A percentile compares a stretch with the other conserved stretches of the same genome.
Conservation (phyloP, 2,113 vertebrate species). For the Pseudorectes ferrugineus region DNA sequence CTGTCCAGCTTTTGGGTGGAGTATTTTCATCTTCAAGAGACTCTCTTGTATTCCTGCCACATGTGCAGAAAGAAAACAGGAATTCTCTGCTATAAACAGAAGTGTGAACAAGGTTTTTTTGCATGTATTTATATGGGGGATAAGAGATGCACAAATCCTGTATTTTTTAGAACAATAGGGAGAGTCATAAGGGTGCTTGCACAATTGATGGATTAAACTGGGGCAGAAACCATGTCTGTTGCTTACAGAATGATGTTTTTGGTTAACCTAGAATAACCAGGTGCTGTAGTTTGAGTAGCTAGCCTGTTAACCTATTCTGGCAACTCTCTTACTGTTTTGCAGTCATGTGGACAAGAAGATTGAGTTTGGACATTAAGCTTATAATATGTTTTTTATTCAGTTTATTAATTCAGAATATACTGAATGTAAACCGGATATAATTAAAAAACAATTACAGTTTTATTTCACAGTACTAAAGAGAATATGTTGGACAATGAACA, state of each 20-base stretch:
- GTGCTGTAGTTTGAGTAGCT: background rate
- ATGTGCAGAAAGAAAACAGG: background rate
- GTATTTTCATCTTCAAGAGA: background rate
- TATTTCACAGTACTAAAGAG: background rate
- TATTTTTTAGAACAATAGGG: background rate
- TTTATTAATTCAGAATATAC: background rate
- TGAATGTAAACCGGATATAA: background rate
- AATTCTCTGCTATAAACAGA: background rate
- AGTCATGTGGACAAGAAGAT: background rate
- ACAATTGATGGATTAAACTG: background rate
- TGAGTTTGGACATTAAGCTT: background rate
- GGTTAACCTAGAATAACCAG: background rate
- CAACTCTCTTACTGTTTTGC: background rate
- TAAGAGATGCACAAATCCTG: background rate
- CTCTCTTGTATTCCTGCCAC: background rate
- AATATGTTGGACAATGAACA: background rate
- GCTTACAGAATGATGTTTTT: background rate
- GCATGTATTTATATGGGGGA: background rate
- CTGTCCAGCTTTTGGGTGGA: background rate
- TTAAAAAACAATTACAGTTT: background rate
- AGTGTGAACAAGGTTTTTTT: background rate
- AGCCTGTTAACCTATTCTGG: background rate
- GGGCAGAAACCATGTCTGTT: background rate
- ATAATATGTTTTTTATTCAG: background rate
- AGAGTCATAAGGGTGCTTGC: background rate